Evolutionary conservation across 2,888 invertebrate species (phyloP), one percentile per base, ranked within the genome.

Genomic region (Rhamphomyia laevipes): DNA sequence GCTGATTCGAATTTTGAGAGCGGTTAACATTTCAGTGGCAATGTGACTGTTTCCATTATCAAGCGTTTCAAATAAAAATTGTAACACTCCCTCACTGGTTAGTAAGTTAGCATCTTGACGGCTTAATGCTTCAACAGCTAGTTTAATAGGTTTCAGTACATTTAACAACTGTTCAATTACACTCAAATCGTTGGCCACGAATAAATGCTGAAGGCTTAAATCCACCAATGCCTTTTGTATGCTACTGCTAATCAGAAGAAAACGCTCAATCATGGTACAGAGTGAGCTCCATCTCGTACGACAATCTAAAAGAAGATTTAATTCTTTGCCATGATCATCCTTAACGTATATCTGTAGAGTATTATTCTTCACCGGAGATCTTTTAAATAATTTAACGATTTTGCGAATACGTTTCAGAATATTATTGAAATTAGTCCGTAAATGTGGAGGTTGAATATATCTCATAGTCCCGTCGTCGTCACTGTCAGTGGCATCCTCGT

Each of bases 321-420:
- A 33, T 38, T 46, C 46, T 35, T 46, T 46, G 15, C 31, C 18
- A 13, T 40, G 33, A 16, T 18, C 23, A 23, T 37, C 38, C n/a
- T 16, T 38, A 33, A 46, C 23, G 16, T 46, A 46, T 18, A 16
- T 27, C n/a, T 46, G 46, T 12, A 46, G n/a, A 38, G 27, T 38
- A n/a, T 31, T 16, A 46, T 46, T 38, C 21, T 38, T 38, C 17
- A 46, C 38, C 13, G 46, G 46, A 17, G 38, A 35, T 13, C 38
- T 40, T 46, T 46, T 46, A 18, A 38, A 46, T 18, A 38, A n/a
- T 18, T 38, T 38, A 15, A 46, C 46, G 9, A 46, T 40, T 21
- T 16, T 46, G 10, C 46, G 15, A 23, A 46, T 38, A 27, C 18
- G 21, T 11, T 45, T 38, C 3, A 45, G 15, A 18, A 38, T 38